A percentile compares a stretch with the other conserved stretches of the same genome.
These are phyloP conservation scores for Apamea sordens DNA, from an alignment of 2,888 invertebrate genomes.

Conservation along the genomic window DNA sequence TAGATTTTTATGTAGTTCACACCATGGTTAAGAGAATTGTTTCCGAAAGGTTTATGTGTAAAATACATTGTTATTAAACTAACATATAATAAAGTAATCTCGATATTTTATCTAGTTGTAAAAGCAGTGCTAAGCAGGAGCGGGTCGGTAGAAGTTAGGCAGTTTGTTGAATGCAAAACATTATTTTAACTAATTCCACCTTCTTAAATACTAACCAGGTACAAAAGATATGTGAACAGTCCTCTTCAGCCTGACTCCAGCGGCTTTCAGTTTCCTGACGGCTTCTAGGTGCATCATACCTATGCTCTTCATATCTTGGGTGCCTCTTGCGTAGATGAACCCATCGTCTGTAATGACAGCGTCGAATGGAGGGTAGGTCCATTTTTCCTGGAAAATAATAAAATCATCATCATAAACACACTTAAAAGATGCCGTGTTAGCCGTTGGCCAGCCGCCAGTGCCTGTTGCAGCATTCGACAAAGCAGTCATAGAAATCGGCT, in stretches of 20 bases:
- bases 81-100: background rate
- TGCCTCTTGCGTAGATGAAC: constrained; percentile 95
- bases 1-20: too few species aligned
- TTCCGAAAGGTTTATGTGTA: too few species aligned
- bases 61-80: too few species aligned
- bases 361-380: constrained; percentile 96
- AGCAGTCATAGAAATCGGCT: constrained; percentile 82
- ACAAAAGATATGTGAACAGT: constrained; percentile 93
- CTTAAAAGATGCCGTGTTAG: constrained; percentile 87
- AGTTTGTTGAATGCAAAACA: background rate
- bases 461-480: constrained; percentile 87
- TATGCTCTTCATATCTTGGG: constrained; percentile 96
- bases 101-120: background rate
- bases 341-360: constrained; percentile 95
- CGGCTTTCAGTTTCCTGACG: constrained; percentile 89
- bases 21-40: too few species aligned
- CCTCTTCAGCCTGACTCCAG: constrained; percentile 88
- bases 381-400: constrained; percentile 93
- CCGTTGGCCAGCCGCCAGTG: constrained; percentile 85
- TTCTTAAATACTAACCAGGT: constrained; percentile 88
- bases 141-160: background rate
- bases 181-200: background rate
- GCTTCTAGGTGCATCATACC: constrained; percentile 93
- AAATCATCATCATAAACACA: background rate
- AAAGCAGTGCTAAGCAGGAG: background rate